Conservation (phyloP, 2,888 invertebrate species). For the Lochmaea crataegi region DNA sequence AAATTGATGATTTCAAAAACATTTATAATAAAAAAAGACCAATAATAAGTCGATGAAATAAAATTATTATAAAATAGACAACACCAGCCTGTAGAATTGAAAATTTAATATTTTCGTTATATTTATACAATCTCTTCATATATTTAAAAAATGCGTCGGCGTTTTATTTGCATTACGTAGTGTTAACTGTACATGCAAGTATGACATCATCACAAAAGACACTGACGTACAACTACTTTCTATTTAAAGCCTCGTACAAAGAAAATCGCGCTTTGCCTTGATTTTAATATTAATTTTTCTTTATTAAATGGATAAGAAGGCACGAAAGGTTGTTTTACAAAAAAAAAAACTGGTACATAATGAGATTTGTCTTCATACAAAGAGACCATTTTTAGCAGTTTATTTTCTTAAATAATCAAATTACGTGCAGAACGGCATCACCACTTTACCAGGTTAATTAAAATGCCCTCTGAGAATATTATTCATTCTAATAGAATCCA, state of each 20-base stretch:
- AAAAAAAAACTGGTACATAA: background rate
- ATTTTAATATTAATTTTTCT: background rate
- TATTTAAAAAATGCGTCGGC: constrained; percentile 5
- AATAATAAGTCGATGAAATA: no score
- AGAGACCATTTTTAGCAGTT: background rate
- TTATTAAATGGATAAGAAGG: background rate
- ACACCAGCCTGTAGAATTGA: no score
- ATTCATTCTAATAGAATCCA: constrained; percentile 26
- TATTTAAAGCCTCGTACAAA: constrained; percentile 9
- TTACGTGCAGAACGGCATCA: constrained; percentile 12
- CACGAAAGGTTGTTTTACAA: background rate
- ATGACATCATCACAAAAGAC: constrained; percentile 19
- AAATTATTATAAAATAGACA: no score
- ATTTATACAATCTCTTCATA: background rate
- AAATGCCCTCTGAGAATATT: constrained; percentile 24
- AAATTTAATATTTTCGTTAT: background rate
- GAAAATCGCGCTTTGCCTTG: background rate
- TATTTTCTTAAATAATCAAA: constrained; percentile 15
- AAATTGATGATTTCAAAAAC: no score
- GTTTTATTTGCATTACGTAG: constrained; percentile 13
- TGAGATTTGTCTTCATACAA: background rate
- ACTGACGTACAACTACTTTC: constrained; percentile 18
- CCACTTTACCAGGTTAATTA: constrained; percentile 34
- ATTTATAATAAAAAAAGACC: no score
- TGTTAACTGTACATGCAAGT: constrained; percentile 21